These are phyloP conservation scores for Acrocephalus kingi DNA, from an alignment of 2,113 vertebrate species.

Conservation along the genomic window DNA sequence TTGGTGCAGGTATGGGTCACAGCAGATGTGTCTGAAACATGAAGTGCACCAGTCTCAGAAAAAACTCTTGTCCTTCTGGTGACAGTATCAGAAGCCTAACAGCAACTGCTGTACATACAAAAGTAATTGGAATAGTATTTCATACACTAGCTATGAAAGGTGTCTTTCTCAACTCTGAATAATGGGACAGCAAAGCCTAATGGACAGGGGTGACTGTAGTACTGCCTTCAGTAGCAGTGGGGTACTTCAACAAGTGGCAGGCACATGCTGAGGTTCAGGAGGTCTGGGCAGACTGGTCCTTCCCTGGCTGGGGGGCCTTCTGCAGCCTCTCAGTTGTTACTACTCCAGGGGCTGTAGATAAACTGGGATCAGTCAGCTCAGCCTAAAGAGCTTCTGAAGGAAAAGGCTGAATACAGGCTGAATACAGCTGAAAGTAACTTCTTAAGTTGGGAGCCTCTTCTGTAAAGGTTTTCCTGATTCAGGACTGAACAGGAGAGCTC, in stretches of 20 bases:
- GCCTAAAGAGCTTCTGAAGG: neutral
- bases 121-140: neutral
- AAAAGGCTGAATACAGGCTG: neutral
- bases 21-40: neutral
- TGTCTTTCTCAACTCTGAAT: neutral
- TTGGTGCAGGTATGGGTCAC: neutral
- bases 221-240: neutral
- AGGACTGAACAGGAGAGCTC: neutral
- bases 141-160: neutral
- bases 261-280: neutral
- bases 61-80: neutral
- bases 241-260: neutral
- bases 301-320: fast-evolving
- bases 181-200: neutral
- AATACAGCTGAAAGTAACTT: neutral
- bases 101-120: neutral
- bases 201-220: neutral
- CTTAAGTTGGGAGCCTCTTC: neutral
- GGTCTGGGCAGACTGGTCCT: neutral
- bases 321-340: neutral
- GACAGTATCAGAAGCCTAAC: neutral
- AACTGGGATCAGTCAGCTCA: neutral
- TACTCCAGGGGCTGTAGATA: neutral
- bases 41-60: neutral
- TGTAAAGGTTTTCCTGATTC: neutral